phyloP scores from a whole-genome alignment of 2,797 vertebrate genomes.

The Sternotherus odoratus region DNA sequence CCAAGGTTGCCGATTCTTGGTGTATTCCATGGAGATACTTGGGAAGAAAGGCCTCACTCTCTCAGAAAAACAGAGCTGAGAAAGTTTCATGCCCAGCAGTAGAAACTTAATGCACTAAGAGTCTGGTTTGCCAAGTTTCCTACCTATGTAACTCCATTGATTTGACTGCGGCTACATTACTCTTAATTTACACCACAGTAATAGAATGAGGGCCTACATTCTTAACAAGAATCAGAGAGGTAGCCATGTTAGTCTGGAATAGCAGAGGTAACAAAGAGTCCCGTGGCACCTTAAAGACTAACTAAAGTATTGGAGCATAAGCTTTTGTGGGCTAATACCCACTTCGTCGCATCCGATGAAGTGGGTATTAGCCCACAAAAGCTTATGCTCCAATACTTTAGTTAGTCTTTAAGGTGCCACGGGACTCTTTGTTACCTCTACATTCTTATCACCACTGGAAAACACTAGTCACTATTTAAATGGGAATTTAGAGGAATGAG shows the following conservation, averaged over 20 bases:
- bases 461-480: background rate
- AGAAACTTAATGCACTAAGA: conserved; percentile 7
- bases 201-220: conserved; percentile 52
- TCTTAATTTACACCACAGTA: background rate
- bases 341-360: no score
- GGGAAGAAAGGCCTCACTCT: conserved; percentile 6
- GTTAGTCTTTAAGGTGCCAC: no score
- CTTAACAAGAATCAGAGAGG: no score
- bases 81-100: background rate
- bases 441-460: conserved; percentile 32
- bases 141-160: background rate
- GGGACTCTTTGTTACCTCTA: no score
- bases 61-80: conserved; percentile 26
- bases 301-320: no score
- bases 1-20: no score
- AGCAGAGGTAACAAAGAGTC: no score
- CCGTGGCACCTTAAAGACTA: no score
- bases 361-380: no score
- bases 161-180: conserved; percentile 47
- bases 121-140: conserved; percentile 52
- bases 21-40: background rate
- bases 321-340: no score
- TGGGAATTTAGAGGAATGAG: conserved; percentile 29
- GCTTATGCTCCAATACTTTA: no score
- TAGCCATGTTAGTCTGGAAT: no score